phyloP scores from a whole-genome alignment of 2,888 invertebrate genomes.

The Polyploca ridens region DNA sequence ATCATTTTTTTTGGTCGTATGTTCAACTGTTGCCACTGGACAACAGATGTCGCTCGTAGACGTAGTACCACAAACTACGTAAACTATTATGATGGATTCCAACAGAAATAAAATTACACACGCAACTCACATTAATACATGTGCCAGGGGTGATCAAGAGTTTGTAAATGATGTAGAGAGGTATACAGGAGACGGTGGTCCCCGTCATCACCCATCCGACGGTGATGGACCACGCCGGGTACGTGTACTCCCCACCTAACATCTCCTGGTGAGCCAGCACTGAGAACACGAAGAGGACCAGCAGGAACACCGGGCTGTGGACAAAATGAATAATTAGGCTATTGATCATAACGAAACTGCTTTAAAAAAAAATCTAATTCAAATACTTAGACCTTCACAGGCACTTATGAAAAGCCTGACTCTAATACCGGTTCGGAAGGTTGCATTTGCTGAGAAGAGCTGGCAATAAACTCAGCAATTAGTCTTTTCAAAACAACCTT shows the following conservation, averaged over 20 bases:
- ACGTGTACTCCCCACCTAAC: slow-evolving; percentile 89
- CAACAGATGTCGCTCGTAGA: neutral
- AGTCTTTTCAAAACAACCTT: too few relatives aligned
- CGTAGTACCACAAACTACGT: too few relatives aligned
- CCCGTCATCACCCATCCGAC: slow-evolving; percentile 93
- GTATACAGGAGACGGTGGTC: slow-evolving; percentile 94
- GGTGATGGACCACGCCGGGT: slow-evolving; percentile 92
- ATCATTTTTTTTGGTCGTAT: neutral
- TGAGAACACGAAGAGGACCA: slow-evolving; percentile 94
- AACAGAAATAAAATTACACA: too few relatives aligned
- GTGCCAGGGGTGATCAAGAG: slow-evolving; percentile 88
- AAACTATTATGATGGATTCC: too few relatives aligned
- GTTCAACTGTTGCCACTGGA: too few relatives aligned
- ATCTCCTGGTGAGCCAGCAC: slow-evolving; percentile 92
- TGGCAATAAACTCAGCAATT: too few relatives aligned
- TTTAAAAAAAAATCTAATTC: too few relatives aligned
- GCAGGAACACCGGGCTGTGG: slow-evolving; percentile 90
- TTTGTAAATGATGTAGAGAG: slow-evolving; percentile 92
- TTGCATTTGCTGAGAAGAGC: too few relatives aligned
- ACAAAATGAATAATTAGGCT: slow-evolving; percentile 10
- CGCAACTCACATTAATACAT: slow-evolving; percentile 49
- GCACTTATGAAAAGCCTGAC: too few relatives aligned
- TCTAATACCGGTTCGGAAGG: too few relatives aligned
- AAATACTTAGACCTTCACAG: too few relatives aligned
- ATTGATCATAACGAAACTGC: neutral